Evolutionary conservation across 2,888 invertebrate species (phyloP), one percentile per base, ranked within the genome.

Genomic region (Plagodis pulveraria): DNA sequence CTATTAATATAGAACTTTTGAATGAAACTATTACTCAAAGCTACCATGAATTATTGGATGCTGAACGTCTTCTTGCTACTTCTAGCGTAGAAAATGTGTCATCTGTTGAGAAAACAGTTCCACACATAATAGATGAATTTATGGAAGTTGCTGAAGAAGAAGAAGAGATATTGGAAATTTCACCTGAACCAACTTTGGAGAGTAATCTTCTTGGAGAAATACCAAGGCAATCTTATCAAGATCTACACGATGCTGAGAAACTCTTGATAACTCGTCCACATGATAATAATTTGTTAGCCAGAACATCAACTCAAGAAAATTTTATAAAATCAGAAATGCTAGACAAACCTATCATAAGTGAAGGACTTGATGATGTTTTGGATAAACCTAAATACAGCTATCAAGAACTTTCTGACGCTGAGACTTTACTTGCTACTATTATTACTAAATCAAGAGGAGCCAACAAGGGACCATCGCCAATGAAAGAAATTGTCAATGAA

Each of bases 361-460:
- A 40, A 43, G 6, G 42, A 38, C 6, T 42, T 9, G 1, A 22
- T 1, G 6, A 52, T 43, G 22, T 50, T 0, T 48, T 50, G 34
- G 55, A 62, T 60, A 48, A 12, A 4, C 62, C 59, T 6, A 59
- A 49, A n/a, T 56, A 68, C 41, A 74, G 57, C 53, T 80, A 80
- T 65, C 73, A 77, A 35, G 74, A 77, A 55, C 67, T 81, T 43
- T 66, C 56, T 44, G 81, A 81, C 61, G 78, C 83, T 6, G 82
- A 84, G 67, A 43, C 65, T 47, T 50, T 74, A 46, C 66, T 78
- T 6, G 83, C 76, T 36, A 64, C 67, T 49, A 66, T 72, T 6
- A 40, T 66, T 12, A 62, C 67, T 5, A 73, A 67, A 44, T 71
- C 74, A 36, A 69, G 59, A 45, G 66, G 72, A 63, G 33, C 55